Percentiles rank a stretch among this genome's conserved stretches.
These are phyloP conservation scores for Ladona fulva DNA, from an alignment of 1,140 invertebrate species.

Conservation along the genomic window DNA sequence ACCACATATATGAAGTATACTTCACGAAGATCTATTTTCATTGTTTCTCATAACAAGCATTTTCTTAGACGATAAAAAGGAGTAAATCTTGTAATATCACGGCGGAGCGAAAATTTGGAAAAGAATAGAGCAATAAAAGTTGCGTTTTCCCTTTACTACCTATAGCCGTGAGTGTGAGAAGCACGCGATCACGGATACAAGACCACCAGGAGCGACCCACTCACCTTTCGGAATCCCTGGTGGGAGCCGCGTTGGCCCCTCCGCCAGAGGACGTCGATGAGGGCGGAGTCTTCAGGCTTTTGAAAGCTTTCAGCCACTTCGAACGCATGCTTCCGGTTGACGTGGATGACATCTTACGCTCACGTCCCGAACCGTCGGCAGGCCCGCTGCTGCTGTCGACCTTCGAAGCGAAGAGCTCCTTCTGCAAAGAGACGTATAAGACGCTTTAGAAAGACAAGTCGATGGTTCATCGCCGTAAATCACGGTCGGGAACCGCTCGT, in stretches of 20 bases:
- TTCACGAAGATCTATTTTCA: no score
- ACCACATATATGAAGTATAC: no score
- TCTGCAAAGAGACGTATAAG: constrained; percentile 52
- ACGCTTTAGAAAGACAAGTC: background rate
- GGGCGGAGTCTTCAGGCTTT: constrained; percentile 68
- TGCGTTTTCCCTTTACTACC: no score
- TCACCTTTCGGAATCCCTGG: constrained; percentile 46
- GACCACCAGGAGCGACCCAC: constrained; percentile 26
- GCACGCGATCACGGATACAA: no score
- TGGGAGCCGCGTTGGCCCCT: constrained; percentile 32
- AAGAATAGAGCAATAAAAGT: no score
- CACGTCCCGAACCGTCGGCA: constrained; percentile 48
- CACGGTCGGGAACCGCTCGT: no score
- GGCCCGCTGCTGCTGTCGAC: constrained; percentile 44
- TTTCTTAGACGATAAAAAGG: no score
- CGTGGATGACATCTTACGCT: constrained; percentile 76
- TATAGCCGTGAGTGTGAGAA: no score
- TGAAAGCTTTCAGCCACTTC: constrained; percentile 96
- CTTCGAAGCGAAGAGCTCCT: constrained; percentile 76
- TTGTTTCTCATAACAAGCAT: no score
- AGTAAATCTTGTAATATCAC: no score
- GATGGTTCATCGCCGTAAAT: no score
- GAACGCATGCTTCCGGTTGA: constrained; percentile 88
- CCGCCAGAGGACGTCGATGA: constrained; percentile 45
- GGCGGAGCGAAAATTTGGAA: no score